These are phyloP conservation scores for Heliconius eleuchia DNA, from an alignment of 1,140 invertebrate species.

Conservation along the genomic window DNA sequence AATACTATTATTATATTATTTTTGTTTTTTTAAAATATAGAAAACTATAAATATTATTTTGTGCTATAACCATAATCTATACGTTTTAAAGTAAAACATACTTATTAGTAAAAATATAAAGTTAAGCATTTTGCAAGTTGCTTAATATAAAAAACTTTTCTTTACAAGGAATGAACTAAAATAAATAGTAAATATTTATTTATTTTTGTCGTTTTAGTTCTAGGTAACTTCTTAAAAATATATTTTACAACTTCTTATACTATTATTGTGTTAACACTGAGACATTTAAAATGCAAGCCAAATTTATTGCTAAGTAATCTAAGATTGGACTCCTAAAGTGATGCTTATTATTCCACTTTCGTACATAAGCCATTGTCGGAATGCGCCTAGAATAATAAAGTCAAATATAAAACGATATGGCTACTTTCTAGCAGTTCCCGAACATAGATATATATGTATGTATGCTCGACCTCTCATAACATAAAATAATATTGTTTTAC, in stretches of 20 bases:
- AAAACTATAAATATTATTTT: not conserved
- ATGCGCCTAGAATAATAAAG: constrained; percentile 66
- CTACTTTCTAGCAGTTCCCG: constrained; percentile 53
- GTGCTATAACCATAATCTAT: too few species aligned
- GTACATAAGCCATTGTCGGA: constrained; percentile 53
- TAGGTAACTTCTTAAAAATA: not conserved
- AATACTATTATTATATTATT: not conserved
- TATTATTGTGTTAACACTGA: not conserved
- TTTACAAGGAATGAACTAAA: too few species aligned
- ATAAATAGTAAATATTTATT: too few species aligned
- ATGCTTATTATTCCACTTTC: constrained; percentile 65
- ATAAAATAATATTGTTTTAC: not conserved
- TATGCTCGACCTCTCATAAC: not conserved
- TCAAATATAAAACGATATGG: constrained; percentile 67
- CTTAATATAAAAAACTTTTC: too few species aligned
- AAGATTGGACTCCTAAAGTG: constrained; percentile 42
- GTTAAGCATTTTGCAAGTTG: too few species aligned
- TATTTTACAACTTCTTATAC: not conserved
- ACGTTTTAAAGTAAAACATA: too few species aligned
- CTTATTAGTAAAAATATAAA: too few species aligned
- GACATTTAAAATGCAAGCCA: constrained; percentile 7
- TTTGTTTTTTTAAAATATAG: not conserved
- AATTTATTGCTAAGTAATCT: constrained; percentile 13
- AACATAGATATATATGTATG: not conserved
- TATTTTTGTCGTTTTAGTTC: not conserved